Conservation (phyloP, 1,140 invertebrate species). For the Galendromus occidentalis region DNA sequence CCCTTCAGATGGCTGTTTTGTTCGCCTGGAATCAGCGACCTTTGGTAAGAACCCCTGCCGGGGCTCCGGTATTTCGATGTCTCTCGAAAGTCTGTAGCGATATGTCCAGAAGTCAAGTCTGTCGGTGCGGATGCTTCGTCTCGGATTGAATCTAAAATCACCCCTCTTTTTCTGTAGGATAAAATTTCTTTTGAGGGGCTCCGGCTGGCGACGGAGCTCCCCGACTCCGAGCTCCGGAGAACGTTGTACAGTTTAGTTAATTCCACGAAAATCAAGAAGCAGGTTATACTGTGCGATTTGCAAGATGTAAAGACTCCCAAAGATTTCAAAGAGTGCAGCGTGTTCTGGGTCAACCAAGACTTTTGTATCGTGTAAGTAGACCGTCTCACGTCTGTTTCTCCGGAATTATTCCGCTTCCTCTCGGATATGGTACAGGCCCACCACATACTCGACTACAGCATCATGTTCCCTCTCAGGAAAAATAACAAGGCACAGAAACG, state of each 20-base stretch:
- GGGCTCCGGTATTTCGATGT: no score
- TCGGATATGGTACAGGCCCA: conserved; percentile 10
- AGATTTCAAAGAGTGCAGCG: conserved; percentile 77
- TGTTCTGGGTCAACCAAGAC: conserved; percentile 92
- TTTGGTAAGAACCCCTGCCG: conserved; percentile 13
- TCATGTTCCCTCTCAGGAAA: conserved; percentile 39
- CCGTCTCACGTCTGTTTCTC: neutral
- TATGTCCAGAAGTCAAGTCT: no score
- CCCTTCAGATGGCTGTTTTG: conserved; percentile 98
- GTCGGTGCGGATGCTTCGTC: no score
- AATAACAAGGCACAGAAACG: conserved; percentile 80
- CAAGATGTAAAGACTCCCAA: conserved; percentile 61
- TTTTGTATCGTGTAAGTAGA: conserved; percentile 57
- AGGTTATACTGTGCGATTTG: conserved; percentile 53
- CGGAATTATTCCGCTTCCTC: neutral
- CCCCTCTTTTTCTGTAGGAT: conserved; percentile 37
- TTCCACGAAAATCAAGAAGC: conserved; percentile 88
- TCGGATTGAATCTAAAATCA: no score
- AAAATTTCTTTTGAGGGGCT: conserved; percentile 87
- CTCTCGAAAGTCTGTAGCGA: no score
- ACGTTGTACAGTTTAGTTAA: conserved; percentile 87
- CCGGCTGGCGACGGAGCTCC: conserved; percentile 81
- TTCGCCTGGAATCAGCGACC: conserved; percentile 96
- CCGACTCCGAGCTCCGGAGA: conserved; percentile 77
- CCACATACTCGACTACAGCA: neutral